Evolutionary conservation across 1,140 invertebrate species (phyloP).

Genomic region (Neodiprion virginianus): DNA sequence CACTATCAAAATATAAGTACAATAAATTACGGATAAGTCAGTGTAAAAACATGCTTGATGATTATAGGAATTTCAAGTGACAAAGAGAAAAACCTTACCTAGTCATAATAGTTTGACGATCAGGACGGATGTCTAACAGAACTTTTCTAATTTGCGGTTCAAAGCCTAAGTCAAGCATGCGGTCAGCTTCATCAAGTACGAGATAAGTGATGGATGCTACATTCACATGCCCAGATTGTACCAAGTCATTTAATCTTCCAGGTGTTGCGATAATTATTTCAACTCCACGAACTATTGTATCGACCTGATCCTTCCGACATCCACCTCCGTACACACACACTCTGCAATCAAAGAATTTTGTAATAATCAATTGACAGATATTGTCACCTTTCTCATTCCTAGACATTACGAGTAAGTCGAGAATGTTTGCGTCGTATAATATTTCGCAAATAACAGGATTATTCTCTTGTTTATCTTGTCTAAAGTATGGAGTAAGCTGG

Average conservation of each 20-base stretch:
- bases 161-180: slow-evolving; percentile 88
- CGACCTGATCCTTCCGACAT: slow-evolving; percentile 77
- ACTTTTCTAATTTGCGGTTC: slow-evolving; percentile 87
- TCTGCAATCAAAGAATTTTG: slow-evolving; percentile 51
- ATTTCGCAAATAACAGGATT: not conserved
- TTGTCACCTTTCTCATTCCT: not conserved
- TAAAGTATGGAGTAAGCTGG: too few species aligned
- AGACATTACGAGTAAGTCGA: not conserved
- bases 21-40: slow-evolving; percentile 4
- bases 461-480: not conserved
- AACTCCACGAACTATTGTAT: slow-evolving; percentile 72
- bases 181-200: slow-evolving; percentile 91
- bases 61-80: slow-evolving; percentile 10
- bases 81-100: slow-evolving; percentile 53
- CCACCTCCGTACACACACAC: slow-evolving; percentile 91
- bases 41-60: not conserved
- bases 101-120: slow-evolving; percentile 87
- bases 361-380: slow-evolving; percentile 14
- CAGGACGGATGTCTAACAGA: slow-evolving; percentile 77
- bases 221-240: slow-evolving; percentile 69
- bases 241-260: slow-evolving; percentile 86
- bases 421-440: not conserved
- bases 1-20: slow-evolving; percentile 61
- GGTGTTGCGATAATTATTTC: slow-evolving; percentile 92
- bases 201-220: slow-evolving; percentile 83